phyloP scores from a whole-genome alignment of 2,888 invertebrate genomes.

The Neria commutata region DNA sequence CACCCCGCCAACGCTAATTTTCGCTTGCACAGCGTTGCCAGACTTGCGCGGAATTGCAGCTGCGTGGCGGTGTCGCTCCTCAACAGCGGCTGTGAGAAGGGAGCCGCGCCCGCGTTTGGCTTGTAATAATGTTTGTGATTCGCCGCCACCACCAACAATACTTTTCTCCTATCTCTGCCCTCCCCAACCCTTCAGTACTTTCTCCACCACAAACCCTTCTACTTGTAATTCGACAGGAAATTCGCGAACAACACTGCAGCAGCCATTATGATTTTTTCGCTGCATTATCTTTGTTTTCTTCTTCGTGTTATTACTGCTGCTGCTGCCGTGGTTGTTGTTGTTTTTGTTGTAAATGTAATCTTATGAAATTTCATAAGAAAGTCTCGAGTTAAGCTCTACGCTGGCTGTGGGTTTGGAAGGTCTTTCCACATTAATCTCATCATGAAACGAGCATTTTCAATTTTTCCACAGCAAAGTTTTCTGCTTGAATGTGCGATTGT shows the following conservation, averaged over 20 bases:
- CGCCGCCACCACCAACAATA: not conserved
- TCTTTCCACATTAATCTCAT: constrained; percentile 44
- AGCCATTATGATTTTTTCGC: constrained; percentile 50
- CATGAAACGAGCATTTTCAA: constrained; percentile 52
- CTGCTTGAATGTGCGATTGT: constrained; percentile 50
- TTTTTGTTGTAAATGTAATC: constrained; percentile 43
- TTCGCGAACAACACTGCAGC: constrained; percentile 22
- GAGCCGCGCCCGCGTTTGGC: not conserved
- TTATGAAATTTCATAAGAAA: constrained; percentile 48
- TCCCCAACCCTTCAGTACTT: too few relatives aligned
- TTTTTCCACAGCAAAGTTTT: constrained; percentile 50
- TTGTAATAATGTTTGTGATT: not conserved
- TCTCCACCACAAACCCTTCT: not conserved
- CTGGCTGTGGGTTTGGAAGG: not conserved
- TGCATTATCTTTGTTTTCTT: not conserved
- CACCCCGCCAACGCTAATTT: constrained; percentile 5
- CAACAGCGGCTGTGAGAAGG: constrained; percentile 14
- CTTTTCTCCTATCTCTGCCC: not conserved
- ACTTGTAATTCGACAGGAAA: too few relatives aligned
- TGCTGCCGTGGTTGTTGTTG: constrained; percentile 5
- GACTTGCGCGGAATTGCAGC: constrained; percentile 24
- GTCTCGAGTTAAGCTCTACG: constrained; percentile 47
- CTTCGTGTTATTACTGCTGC: not conserved
- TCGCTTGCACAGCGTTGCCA: constrained; percentile 40
- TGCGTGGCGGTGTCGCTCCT: constrained; percentile 27